Conservation (phyloP, 2,888 invertebrate genomes). For the Allolobophora icterica region DNA sequence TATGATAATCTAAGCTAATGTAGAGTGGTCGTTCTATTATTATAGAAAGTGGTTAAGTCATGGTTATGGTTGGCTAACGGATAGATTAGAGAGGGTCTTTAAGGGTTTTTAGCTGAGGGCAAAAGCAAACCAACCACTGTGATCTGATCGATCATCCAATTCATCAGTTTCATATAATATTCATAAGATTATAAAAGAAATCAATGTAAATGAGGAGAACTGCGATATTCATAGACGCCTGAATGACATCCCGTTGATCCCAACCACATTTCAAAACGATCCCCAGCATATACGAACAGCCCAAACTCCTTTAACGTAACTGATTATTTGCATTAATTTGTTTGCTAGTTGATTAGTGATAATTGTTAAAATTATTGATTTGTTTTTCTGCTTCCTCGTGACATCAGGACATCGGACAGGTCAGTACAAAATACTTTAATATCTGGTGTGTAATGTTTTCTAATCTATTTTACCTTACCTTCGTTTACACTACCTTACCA, state of each 20-base stretch:
- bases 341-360: not conserved
- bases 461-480: too few relatives aligned
- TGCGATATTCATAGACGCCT: not conserved
- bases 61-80: too few relatives aligned
- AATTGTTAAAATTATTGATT: not conserved
- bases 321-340: not conserved
- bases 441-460: not conserved
- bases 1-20: too few relatives aligned
- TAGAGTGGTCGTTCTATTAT: too few relatives aligned
- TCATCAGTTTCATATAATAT: not conserved
- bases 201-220: not conserved
- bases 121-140: too few relatives aligned
- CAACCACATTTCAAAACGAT: not conserved
- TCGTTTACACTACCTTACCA: not conserved
- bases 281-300: not conserved
- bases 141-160: not conserved
- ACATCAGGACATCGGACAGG: slow-evolving; percentile 6
- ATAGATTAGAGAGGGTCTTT: too few relatives aligned
- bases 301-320: not conserved
- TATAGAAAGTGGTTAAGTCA: too few relatives aligned
- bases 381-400: not conserved
- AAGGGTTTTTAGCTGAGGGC: too few relatives aligned
- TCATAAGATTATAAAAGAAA: not conserved
- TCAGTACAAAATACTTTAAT: not conserved
- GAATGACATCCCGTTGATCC: too few relatives aligned